Base-by-base conservation (phyloP, 1,140 invertebrate genomes). In the Cardiocondyla obscurior region DNA sequence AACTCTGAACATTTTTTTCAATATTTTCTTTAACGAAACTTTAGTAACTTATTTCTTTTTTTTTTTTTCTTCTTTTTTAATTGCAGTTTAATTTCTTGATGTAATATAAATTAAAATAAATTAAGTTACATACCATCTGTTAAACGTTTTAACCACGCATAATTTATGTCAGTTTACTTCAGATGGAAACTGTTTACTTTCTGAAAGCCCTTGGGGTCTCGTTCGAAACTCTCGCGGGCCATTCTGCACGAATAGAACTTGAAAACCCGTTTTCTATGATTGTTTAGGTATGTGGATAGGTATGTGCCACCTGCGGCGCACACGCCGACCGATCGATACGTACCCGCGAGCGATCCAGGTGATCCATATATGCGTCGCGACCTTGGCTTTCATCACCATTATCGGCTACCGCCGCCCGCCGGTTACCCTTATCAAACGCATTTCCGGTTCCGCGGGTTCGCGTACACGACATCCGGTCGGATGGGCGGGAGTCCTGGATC, bases 361-460 rank as follows among this genome's bases (percentile, higher is more conserved):
- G 95, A 96, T 87, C 95, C 95, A 1, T 96, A 95, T 84, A 95
- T 95, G 94, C 91, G 95, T 83, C 92, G 95, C 3, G 95, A 95
- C 85, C 92, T 96, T 14, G 94, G 94, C 7, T 95, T 95, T 85
- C 95, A 95, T 88, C 94, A 95, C 88, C 94, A 95, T 85, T 96
- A 95, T 85, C 94, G 95, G 90, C 93, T 95, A 91, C 94, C 94
- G 28, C 92, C 94, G 42, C 91, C 92, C 8, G 83, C 87, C 46
- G 92, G 92, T 14, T 93, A 93, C 74, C 90, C 92, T 64, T 93
- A 94, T 86, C 92, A 93, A 28, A 88, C 92, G 7, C 92, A 94
- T 72, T 94, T 92, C 79, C 91, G 93, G 0, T 92, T 94, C 39
- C 92, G 93, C 8, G 92, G 93, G 14, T 92, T 93, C 62, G 89